Evolutionary conservation across 2,113 vertebrate species (phyloP).

Genomic region (Mionectes macconnelli): DNA sequence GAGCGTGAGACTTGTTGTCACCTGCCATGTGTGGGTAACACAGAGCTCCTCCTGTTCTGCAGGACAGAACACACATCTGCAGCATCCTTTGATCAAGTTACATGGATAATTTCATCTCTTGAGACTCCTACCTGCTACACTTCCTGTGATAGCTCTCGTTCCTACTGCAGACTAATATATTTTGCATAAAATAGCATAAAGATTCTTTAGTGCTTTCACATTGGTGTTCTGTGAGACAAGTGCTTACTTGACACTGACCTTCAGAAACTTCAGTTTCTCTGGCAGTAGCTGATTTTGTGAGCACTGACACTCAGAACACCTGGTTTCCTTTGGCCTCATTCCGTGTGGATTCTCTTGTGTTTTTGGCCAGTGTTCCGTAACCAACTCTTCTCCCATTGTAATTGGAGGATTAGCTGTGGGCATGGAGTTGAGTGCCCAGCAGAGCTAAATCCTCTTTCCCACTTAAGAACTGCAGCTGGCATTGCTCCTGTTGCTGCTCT

Average conservation of each 20-base stretch:
- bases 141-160: background rate
- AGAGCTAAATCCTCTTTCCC: background rate
- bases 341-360: background rate
- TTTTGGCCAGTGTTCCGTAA: background rate
- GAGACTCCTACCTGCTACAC: background rate
- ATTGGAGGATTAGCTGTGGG: background rate
- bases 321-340: background rate
- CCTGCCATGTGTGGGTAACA: background rate
- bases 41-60: background rate
- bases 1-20: rapidly evolving
- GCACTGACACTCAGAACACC: background rate
- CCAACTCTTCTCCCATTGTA: background rate
- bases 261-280: background rate
- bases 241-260: background rate
- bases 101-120: background rate
- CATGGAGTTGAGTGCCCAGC: background rate
- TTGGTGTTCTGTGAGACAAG: background rate
- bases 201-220: background rate
- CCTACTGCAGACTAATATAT: background rate
- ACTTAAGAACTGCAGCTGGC: background rate
- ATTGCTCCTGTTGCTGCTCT: background rate
- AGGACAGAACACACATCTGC: background rate
- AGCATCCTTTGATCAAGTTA: background rate
- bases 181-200: background rate
- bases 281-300: background rate